These are phyloP conservation scores for Cassiopea andromeda DNA, from an alignment of 30 jellyfish, hydroid and myxozoan genomes.

Conservation along the genomic window DNA sequence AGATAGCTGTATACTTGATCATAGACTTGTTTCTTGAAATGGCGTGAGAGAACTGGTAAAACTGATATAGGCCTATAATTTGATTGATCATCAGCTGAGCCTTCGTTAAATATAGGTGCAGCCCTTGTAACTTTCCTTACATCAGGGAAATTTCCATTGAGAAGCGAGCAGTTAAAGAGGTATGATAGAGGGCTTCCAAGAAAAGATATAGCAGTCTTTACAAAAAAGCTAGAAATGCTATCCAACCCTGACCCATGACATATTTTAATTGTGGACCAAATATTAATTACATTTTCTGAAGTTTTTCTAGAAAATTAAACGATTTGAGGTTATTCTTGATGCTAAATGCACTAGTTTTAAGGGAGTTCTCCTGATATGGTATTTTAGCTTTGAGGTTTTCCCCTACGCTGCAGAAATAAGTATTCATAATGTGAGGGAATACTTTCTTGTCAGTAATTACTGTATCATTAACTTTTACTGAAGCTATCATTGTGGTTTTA, in stretches of 20 bases:
- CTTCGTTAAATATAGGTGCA: background rate
- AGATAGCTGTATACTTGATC: background rate
- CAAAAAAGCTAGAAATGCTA: background rate
- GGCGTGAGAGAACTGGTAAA: background rate
- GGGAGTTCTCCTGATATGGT: background rate
- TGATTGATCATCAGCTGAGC: background rate
- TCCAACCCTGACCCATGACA: background rate
- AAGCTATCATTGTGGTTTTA: background rate
- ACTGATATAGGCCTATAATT: background rate
- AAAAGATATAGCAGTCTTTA: background rate
- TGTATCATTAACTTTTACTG: background rate
- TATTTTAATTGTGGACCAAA: background rate
- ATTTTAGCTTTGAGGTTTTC: background rate
- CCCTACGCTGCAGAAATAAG: background rate
- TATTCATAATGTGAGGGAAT: background rate
- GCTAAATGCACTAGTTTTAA: background rate
- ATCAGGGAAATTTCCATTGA: background rate
- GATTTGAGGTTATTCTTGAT: background rate
- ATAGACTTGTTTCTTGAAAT: background rate
- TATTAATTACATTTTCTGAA: background rate
- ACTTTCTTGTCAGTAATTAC: background rate
- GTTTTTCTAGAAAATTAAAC: background rate
- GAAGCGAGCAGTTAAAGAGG: background rate
- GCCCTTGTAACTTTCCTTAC: background rate
- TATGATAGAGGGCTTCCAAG: background rate